Base-by-base conservation (phyloP, 1,140 invertebrate species). In the Steinernema khuongi region DNA sequence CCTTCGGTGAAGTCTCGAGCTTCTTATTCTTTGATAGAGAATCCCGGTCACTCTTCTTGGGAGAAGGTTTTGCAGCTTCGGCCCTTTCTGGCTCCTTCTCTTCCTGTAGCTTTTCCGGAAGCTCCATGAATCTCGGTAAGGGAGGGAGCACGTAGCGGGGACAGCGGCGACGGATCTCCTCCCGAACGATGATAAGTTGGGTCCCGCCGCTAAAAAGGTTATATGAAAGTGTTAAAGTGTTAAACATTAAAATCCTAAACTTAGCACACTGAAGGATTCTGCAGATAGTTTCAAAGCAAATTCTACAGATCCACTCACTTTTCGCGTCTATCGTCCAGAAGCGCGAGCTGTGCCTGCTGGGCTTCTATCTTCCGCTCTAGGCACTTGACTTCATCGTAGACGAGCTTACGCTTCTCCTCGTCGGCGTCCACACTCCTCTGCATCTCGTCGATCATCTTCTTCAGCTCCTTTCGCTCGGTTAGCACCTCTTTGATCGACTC, bases 321-420 rank as follows among this genome's bases (percentile, higher is more conserved):
- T 60, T 22, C 50, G 4, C 22, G 14, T 26, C 11, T 7, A 26
- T 60, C 50, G 50, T 60, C 50, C 50, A 60, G 19, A 7, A 60
- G 19, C 50, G 50, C 50, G 11, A 60, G 7, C 26, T 60, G 14
- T 14, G 50, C 50, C 26, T 60, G 50, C 22, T 60, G 50, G 4
- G 50, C 50, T 7, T 60, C 50, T 7, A 60, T 60, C 50, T 60
- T 60, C 50, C 50, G 50, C 19, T 60, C 50, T 22, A 60, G 50
- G 26, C 14, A 60, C 22, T 26, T 60, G 2, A 60, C 50, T 17
- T 26, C 2, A 22, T 60, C 50, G 50, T 60, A 60, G 11, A 60
- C 4, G 4, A 60, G 14, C 22, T 26, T 60, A 7, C 50, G 50
- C 22, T 60, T 11, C 22, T 60, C 50, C 26, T 60, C 50, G 26